Evolutionary conservation across 2,797 vertebrate genomes (phyloP).

Genomic region (Protonibea diacanthus): DNA sequence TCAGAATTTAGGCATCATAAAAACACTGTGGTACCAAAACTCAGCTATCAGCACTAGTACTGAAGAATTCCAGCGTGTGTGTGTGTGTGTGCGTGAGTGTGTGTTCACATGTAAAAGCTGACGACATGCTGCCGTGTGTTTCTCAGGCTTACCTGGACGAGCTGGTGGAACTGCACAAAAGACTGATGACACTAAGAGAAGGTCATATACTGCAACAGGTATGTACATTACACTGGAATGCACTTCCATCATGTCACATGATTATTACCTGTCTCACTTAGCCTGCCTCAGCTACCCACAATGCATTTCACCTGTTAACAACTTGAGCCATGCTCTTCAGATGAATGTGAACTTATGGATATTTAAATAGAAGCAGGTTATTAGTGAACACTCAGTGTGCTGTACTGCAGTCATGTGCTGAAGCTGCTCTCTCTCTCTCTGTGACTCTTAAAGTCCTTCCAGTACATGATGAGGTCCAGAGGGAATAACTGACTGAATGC

Average conservation of each 20-base stretch:
- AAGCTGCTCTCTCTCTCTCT: not conserved
- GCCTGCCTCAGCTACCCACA: not conserved
- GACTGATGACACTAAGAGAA: slow-evolving; percentile 91
- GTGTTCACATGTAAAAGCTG: not conserved
- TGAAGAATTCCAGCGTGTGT: not conserved
- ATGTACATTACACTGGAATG: not conserved
- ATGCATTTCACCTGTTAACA: not conserved
- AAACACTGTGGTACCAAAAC: not conserved
- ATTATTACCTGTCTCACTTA: not conserved
- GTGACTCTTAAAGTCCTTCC: not conserved
- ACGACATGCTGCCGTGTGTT: slow-evolving; percentile 2
- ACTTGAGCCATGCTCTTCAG: not conserved
- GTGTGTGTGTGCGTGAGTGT: not conserved
- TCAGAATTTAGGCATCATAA: not conserved
- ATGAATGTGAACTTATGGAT: slow-evolving; percentile 5
- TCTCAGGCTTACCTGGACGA: slow-evolving; percentile 96
- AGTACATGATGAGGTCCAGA: not conserved
- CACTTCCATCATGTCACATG: not conserved
- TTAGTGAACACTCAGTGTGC: not conserved
- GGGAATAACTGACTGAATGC: not conserved
- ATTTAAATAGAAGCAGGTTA: not conserved
- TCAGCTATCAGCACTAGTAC: not conserved
- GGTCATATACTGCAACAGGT: slow-evolving; percentile 78
- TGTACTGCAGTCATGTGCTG: not conserved
- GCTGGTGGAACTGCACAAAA: slow-evolving; percentile 97